phyloP scores from a whole-genome alignment of 2,113 vertebrate genomes.

The Rhynchomys soricoides region DNA sequence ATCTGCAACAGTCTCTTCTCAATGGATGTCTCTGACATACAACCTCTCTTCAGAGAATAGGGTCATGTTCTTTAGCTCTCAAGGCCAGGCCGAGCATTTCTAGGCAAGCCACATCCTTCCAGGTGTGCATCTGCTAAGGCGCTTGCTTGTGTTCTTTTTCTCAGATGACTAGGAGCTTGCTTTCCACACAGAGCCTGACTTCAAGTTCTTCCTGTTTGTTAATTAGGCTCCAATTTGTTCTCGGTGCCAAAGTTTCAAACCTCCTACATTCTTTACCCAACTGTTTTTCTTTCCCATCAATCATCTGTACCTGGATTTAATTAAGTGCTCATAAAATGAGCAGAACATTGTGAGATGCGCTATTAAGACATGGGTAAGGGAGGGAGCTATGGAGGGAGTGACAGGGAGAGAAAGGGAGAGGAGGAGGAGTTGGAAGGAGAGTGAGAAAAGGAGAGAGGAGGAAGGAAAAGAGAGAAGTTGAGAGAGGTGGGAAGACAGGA shows the following conservation, averaged over 20 bases:
- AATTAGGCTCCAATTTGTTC: constrained; percentile 65
- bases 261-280: not conserved
- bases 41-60: not conserved
- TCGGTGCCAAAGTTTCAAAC: constrained; percentile 43
- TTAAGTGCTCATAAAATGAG: not conserved
- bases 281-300: constrained; percentile 24
- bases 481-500: not conserved
- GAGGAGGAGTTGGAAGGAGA: not conserved
- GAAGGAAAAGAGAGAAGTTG: not conserved
- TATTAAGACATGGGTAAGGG: not conserved
- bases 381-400: not conserved
- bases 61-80: not conserved
- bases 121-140: accelerated
- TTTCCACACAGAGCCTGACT: constrained; percentile 21
- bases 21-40: not conserved
- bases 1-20: not conserved
- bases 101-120: not conserved
- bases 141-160: accelerated
- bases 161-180: not conserved
- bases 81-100: not conserved
- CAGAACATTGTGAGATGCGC: not conserved
- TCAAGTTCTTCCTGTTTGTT: constrained; percentile 71
- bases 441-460: too few relatives aligned
- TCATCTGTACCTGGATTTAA: constrained; percentile 40
- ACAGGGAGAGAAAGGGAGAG: too few relatives aligned